A percentile compares a stretch with the other conserved stretches of the same genome.
Conservation (phyloP, 2,888 invertebrate genomes). For the Automeris io region DNA sequence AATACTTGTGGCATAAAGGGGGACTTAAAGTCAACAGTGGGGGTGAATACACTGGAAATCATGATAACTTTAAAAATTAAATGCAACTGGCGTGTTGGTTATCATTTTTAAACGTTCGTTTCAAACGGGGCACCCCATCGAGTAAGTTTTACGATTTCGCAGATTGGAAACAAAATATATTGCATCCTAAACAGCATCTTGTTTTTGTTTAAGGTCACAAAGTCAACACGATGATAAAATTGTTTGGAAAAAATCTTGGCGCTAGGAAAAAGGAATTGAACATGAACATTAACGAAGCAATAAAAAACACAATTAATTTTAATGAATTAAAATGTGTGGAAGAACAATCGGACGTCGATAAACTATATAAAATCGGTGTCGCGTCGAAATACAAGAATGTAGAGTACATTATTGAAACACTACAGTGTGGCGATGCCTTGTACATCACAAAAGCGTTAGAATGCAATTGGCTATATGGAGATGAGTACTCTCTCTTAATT, state of each 20-base stretch:
- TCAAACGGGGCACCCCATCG: too few species aligned
- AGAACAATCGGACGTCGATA: slow-evolving; percentile 41
- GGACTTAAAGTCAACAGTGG: too few species aligned
- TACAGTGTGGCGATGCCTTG: slow-evolving; percentile 46
- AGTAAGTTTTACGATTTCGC: too few species aligned
- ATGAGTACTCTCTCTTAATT: slow-evolving; percentile 31
- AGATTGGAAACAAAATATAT: too few species aligned
- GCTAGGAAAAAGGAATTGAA: slow-evolving; percentile 36
- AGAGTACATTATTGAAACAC: slow-evolving; percentile 38
- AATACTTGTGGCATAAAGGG: too few species aligned
- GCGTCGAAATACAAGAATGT: slow-evolving; percentile 42
- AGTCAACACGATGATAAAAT: slow-evolving; percentile 25
- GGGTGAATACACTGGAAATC: too few species aligned
- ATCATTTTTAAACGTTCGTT: too few species aligned
- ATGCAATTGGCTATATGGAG: slow-evolving; percentile 39
- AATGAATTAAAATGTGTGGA: slow-evolving; percentile 22
- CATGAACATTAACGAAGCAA: slow-evolving; percentile 29
- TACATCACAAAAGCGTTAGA: slow-evolving; percentile 45
- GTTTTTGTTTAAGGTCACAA: slow-evolving; percentile 17
- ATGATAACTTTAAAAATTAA: too few species aligned
- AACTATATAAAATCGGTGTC: slow-evolving; percentile 48
- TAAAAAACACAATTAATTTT: slow-evolving; percentile 20
- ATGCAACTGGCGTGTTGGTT: too few species aligned
- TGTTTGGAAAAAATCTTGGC: slow-evolving; percentile 32
- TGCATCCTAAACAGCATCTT: too few species aligned